These are phyloP conservation scores for Pseudococcus jackbeardsleyi DNA, from an alignment of 2,888 invertebrate species.

Conservation along the genomic window DNA sequence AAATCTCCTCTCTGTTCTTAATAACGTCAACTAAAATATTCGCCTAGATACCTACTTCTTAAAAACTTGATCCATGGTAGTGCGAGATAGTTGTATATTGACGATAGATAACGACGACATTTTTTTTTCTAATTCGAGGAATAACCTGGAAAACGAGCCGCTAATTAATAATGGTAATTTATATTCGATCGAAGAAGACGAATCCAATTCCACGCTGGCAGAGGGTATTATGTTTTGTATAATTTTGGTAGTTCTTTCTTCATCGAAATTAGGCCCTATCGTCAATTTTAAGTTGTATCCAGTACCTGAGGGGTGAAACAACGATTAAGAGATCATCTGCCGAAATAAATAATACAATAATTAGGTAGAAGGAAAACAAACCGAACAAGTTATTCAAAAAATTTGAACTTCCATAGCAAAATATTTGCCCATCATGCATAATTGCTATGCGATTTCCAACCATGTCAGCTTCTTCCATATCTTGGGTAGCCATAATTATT, in stretches of 20 bases:
- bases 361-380: slow-evolving; percentile 67
- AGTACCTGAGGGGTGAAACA: slow-evolving; percentile 72
- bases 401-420: slow-evolving; percentile 86
- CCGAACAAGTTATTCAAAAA: slow-evolving; percentile 81
- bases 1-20: too few species aligned
- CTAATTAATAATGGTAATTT: slow-evolving; percentile 75
- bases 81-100: slow-evolving; percentile 87
- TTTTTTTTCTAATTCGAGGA: slow-evolving; percentile 76
- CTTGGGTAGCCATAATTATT: slow-evolving; percentile 92
- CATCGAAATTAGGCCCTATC: slow-evolving; percentile 54
- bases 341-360: not conserved
- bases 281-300: slow-evolving; percentile 79
- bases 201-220: slow-evolving; percentile 70
- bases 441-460: slow-evolving; percentile 92
- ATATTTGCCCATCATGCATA: slow-evolving; percentile 80
- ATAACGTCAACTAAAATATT: not conserved
- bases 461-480: slow-evolving; percentile 96
- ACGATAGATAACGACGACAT: slow-evolving; percentile 77
- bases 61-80: slow-evolving; percentile 94
- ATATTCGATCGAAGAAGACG: slow-evolving; percentile 72
- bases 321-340: not conserved
- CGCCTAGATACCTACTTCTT: slow-evolving; percentile 76
- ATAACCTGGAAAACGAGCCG: slow-evolving; percentile 74
- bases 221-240: slow-evolving; percentile 70
- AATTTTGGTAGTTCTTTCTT: slow-evolving; percentile 67